Conservation (phyloP, 2,797 vertebrate species). For the Squalus acanthias region DNA sequence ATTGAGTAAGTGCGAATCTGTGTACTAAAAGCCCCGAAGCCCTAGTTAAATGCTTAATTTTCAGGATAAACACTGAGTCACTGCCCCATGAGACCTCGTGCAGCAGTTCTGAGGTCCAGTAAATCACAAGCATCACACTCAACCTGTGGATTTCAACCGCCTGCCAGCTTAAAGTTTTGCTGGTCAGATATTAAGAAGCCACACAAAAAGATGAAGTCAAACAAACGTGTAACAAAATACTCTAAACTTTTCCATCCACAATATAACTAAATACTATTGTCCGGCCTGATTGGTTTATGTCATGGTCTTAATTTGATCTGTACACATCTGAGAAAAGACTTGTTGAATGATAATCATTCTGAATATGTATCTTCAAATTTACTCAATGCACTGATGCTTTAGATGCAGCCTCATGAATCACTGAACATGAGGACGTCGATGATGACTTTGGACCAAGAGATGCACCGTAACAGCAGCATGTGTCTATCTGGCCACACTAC, state of each 20-base stretch:
- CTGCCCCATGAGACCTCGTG: background rate
- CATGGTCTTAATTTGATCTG: background rate
- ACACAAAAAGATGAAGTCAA: background rate
- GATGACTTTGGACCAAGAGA: background rate
- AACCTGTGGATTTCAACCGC: background rate
- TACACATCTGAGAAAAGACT: background rate
- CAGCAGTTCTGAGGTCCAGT: background rate
- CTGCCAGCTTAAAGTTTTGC: background rate
- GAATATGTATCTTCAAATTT: background rate
- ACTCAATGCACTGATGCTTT: background rate
- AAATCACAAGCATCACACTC: background rate
- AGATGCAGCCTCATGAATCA: background rate
- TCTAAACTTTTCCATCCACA: background rate
- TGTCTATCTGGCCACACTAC: background rate
- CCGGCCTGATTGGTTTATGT: background rate
- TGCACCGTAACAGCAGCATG: background rate
- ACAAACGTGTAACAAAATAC: background rate
- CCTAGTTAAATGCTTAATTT: background rate
- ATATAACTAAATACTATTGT: too few species aligned
- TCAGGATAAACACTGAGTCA: background rate
- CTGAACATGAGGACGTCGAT: background rate
- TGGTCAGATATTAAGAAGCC: background rate
- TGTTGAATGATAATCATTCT: background rate
- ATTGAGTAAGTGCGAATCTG: background rate
- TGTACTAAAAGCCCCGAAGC: background rate